Conservation (phyloP, 2,113 vertebrate genomes). For the Regulus satrapa region DNA sequence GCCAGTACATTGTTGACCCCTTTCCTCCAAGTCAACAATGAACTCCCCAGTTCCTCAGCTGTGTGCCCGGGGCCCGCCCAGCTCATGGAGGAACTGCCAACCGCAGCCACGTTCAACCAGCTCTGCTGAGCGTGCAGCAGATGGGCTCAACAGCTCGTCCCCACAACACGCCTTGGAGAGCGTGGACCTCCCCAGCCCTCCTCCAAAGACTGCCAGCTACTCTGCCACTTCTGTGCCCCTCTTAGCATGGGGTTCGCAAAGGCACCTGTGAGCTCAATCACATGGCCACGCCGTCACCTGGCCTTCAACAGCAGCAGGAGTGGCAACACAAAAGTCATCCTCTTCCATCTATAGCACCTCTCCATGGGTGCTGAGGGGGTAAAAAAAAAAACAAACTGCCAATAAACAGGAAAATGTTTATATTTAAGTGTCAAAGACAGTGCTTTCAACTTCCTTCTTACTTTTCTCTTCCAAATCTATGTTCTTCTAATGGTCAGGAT, state of each 20-base stretch:
- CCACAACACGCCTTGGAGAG: neutral
- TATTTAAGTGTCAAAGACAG: neutral
- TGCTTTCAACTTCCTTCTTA: neutral
- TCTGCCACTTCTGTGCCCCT: neutral
- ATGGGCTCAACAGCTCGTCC: neutral
- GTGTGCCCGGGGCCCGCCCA: neutral
- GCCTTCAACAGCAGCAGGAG: neutral
- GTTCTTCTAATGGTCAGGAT: neutral
- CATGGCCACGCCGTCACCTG: rapidly evolving
- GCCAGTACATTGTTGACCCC: neutral
- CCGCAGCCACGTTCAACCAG: rapidly evolving
- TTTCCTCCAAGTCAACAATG: rapidly evolving
- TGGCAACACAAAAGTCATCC: neutral
- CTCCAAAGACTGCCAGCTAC: neutral
- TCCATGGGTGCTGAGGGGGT: rapidly evolving
- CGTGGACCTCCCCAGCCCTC: neutral
- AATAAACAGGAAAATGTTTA: neutral
- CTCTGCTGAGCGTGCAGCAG: neutral
- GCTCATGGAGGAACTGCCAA: neutral
- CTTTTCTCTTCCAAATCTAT: neutral
- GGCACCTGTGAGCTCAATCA: neutral
- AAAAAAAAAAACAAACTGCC: neutral
- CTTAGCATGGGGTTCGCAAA: rapidly evolving
- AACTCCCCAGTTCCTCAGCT: neutral
- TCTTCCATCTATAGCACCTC: neutral